Evolutionary conservation across 2,113 vertebrate species (phyloP), one percentile per base, ranked within the genome.

Genomic region (Aramus guarauna): DNA sequence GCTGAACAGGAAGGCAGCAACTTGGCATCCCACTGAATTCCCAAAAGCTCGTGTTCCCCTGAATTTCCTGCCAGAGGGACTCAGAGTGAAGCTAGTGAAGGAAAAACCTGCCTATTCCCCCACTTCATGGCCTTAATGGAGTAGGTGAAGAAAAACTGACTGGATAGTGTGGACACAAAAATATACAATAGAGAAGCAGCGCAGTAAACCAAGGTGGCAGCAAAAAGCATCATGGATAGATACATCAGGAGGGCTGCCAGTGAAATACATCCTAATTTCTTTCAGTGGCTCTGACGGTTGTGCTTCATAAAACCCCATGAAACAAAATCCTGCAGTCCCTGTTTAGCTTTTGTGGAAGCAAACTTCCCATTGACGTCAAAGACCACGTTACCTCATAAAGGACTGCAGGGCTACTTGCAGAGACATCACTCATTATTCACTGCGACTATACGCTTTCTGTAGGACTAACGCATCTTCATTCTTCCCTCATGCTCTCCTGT

Each of bases 361-460:
- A 72, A 71, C n/a, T 80, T 86, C 50, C n/a, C n/a, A 80, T 5
- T 96, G 86, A 86, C 13, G 8, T 97, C 85, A 95, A 92, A 94
- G 48, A 53, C 23, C 45, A 41, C 12, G 2, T 80, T 90, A 85
- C 82, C 29, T 81, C 59, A 76, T n/a, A 80, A 85, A 92, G 27
- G 59, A 80, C 63, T 88, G 76, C 67, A 86, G 92, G 37, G 41
- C 59, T 69, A 30, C 79, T 94, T 73, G 50, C 64, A 91, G 85
- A 90, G 39, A 77, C 18, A 86, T 79, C 34, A 30, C 43, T 85
- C 71, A 73, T 83, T 83, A 85, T 67, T 93, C 67, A 64, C 58
- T 66, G 67, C 0, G 4, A 45, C 79, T 69, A 29, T 67, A 66
- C 0, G 0, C 41, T 74, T 77, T 68, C 48, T 76, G 75, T n/a